Evolutionary conservation across 1,140 invertebrate species (phyloP).

Genomic region (Drosophila oshimai): DNA sequence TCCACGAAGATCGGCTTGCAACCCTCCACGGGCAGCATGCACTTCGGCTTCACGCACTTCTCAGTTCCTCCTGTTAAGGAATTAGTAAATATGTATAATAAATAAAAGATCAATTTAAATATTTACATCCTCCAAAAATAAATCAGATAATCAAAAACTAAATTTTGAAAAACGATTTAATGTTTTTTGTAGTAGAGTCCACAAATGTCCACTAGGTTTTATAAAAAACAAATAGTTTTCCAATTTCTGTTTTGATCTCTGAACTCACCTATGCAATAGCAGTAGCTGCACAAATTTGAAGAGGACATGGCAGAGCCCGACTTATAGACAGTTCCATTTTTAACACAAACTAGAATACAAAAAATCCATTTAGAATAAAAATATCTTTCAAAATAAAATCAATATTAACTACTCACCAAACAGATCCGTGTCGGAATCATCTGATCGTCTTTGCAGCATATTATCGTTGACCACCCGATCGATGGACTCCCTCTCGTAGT

Average conservation of each 20-base stretch:
- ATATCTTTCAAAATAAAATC: background rate
- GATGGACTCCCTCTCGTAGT: slow-evolving; percentile 80
- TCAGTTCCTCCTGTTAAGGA: slow-evolving; percentile 84
- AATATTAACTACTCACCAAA: slow-evolving; percentile 46
- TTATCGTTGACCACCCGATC: slow-evolving; percentile 81
- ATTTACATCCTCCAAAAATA: too few relatives aligned
- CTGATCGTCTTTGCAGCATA: slow-evolving; percentile 71
- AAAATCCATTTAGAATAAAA: background rate
- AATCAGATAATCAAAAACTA: too few relatives aligned
- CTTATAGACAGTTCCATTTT: slow-evolving; percentile 81
- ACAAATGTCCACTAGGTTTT: too few relatives aligned
- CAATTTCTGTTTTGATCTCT: background rate
- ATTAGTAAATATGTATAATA: background rate
- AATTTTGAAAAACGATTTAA: too few relatives aligned
- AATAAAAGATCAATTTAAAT: background rate
- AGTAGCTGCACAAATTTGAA: slow-evolving; percentile 91
- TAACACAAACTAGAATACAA: slow-evolving; percentile 65
- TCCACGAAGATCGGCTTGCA: slow-evolving; percentile 88
- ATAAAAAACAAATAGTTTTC: too few relatives aligned
- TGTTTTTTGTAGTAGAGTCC: too few relatives aligned
- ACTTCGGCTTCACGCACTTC: slow-evolving; percentile 91
- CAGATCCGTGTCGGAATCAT: slow-evolving; percentile 74
- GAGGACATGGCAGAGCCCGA: slow-evolving; percentile 92
- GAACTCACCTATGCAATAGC: slow-evolving; percentile 89
- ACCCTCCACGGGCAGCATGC: slow-evolving; percentile 89